Evolutionary conservation across 2,113 vertebrate genomes (phyloP).

Genomic region (Columba janthina): DNA sequence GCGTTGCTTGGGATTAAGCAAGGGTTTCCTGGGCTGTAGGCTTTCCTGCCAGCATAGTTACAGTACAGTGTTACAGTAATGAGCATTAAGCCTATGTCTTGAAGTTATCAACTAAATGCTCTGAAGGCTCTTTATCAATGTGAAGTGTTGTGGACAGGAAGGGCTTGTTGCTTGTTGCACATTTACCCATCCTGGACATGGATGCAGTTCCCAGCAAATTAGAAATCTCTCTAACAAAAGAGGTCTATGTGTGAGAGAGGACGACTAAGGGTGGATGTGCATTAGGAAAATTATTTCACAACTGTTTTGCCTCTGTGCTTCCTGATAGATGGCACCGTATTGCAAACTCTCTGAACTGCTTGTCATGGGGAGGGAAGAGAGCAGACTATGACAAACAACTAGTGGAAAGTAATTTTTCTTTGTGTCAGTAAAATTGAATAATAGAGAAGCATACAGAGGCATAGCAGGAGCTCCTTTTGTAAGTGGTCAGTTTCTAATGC

Average conservation of each 20-base stretch:
- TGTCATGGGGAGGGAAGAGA: background rate
- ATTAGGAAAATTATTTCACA: background rate
- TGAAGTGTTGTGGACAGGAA: background rate
- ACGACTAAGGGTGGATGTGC: background rate
- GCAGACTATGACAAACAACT: constrained; percentile 30
- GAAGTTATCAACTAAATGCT: background rate
- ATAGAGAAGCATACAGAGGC: background rate
- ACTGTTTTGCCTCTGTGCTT: background rate
- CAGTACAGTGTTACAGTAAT: background rate
- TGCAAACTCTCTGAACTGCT: constrained; percentile 19
- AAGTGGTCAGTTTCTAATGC: constrained; percentile 18
- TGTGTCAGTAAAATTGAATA: constrained; percentile 45
- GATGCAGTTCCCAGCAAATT: background rate
- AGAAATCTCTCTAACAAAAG: background rate
- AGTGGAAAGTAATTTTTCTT: constrained; percentile 50
- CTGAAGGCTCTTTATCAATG: background rate
- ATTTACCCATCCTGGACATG: background rate
- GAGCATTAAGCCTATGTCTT: background rate
- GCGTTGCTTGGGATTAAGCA: background rate
- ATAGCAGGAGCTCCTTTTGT: constrained; percentile 12
- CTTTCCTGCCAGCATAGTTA: background rate
- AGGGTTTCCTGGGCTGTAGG: background rate
- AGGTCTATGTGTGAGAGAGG: background rate
- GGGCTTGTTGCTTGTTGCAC: background rate
- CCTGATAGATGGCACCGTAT: constrained; percentile 32